Base-by-base conservation (phyloP, 2,888 invertebrate species). In the Pomacea canaliculata region DNA sequence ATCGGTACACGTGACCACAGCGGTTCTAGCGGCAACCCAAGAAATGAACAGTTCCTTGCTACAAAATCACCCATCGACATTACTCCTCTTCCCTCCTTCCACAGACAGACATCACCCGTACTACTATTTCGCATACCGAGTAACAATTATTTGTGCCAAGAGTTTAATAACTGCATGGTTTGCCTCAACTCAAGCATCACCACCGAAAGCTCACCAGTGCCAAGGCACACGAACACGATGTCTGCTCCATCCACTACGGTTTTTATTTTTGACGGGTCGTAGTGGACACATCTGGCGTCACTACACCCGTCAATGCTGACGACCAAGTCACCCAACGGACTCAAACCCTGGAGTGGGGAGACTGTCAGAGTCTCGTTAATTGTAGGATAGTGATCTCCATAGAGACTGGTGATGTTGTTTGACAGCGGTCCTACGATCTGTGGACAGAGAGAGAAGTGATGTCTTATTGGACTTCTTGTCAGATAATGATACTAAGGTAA, bases 371-470 rank as follows among this genome's bases (percentile, higher is more conserved):
- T 76, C 7, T 79, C 76, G 73, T 86, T 85, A 16, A 85, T 73
- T 16, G 80, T 75, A 1, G 90, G 83, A 23, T 81, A 78, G 76
- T 90, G 89, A 76, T 86, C 85, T 7, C 90, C 90, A 80, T 84
- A 89, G 10, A 88, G 62, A 56, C 84, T 82, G 7, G 73, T 71
- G 1, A 84, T 51, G 73, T 89, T 87, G 79, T 88, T 80, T 7
- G 88, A 85, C 87, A 89, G 87, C 8, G 90, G 90, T 10, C 90
- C 90, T 69, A 90, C 82, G 48, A 90, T 77, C 89, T 89, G 80
- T 68, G 81, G 73, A 8, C 16, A 56, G 16, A 56, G 10, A 10
- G 37, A 37, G 37, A 37, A 37, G 37, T 37, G 37, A 37, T 37
- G 62, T 23, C 66, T 23, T 23, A 23, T 23, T 23, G 23, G 51